Evolutionary conservation across 2,797 vertebrate species (phyloP), one percentile per base, ranked within the genome.

Genomic region (Forpus xanthops): DNA sequence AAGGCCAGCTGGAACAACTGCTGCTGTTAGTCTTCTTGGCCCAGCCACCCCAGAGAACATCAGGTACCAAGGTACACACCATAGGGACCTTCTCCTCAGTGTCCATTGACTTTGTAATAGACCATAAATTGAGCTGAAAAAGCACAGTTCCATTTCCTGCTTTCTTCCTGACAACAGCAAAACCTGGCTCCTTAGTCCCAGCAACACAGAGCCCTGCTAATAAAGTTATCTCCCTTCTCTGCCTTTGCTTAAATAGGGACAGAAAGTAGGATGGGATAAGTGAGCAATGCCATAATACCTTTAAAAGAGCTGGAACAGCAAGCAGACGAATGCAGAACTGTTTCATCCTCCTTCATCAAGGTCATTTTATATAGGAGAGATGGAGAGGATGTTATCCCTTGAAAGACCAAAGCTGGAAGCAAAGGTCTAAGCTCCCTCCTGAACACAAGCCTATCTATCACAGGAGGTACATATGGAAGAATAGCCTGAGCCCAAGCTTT

Each of bases 311-410:
- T 45, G 31, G 30, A 61, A 42, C 7, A 7, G n/a, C 8, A 23
- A 45, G 35, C 33, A 42, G 15, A 18, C 5, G 30, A 27, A 17
- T 19, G 16, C 52, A 73, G 56, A 39, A 67, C 3, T 2, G 1
- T 3, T 5, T 27, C 37, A 1, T 5, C 6, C 30, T 31, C n/a
- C 41, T 71, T 3, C 30, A 25, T 6, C n/a, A 3, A 35, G 20
- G 31, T 33, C 9, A 3, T 9, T 5, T 41, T 12, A 1, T 15
- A 13, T 0, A n/a, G 42, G 30, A 75, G 35, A 19, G 2, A 30
- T 2, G 19, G n/a, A 24, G 33, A 49, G 30, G 66, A 47, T 11
- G 39, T 4, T 11, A 16, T 1, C 3, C 16, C 75, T 35, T 11
- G n/a, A 49, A 47, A 75, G 72, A 31, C n/a, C 13, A 53, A 33